phyloP scores from a whole-genome alignment of 2,888 invertebrate genomes.

The Tuta absoluta region DNA sequence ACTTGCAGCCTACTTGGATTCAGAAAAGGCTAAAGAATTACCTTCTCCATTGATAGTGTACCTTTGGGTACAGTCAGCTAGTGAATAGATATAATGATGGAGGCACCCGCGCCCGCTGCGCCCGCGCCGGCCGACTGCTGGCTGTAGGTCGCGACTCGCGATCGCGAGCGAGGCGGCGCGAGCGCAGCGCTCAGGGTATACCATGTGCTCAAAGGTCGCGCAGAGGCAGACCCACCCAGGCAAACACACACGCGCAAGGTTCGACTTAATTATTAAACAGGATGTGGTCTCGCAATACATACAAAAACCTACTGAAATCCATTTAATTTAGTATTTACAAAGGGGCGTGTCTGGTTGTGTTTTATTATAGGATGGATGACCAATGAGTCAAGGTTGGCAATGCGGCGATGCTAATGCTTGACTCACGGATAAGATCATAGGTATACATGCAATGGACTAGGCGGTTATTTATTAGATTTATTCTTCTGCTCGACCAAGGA shows the following conservation, averaged over 20 bases:
- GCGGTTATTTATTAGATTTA: neutral
- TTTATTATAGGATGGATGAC: slow-evolving; percentile 7
- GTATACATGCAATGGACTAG: neutral
- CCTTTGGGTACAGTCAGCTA: slow-evolving; percentile 36
- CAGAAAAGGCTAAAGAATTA: slow-evolving; percentile 23
- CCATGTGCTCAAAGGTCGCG: slow-evolving; percentile 59
- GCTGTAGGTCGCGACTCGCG: slow-evolving; percentile 59
- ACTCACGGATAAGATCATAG: slow-evolving; percentile 12
- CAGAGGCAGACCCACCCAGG: slow-evolving; percentile 42
- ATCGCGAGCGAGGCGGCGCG: slow-evolving; percentile 27
- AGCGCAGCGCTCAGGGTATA: slow-evolving; percentile 37
- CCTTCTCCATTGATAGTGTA: slow-evolving; percentile 40
- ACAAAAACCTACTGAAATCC: neutral
- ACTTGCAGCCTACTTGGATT: neutral
- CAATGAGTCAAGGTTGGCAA: slow-evolving; percentile 2
- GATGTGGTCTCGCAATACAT: slow-evolving; percentile 38
- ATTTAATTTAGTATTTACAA: slow-evolving; percentile 3
- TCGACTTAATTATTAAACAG: slow-evolving; percentile 40
- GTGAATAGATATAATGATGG: slow-evolving; percentile 58
- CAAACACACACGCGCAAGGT: slow-evolving; percentile 40
- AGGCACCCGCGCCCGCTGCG: slow-evolving; percentile 37
- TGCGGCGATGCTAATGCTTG: neutral
- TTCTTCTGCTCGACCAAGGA: neutral
- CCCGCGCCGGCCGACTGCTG: slow-evolving; percentile 38
- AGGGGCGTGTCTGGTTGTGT: neutral